Base-by-base conservation (phyloP, 2,113 vertebrate species). In the Actenoides lindsayi region DNA sequence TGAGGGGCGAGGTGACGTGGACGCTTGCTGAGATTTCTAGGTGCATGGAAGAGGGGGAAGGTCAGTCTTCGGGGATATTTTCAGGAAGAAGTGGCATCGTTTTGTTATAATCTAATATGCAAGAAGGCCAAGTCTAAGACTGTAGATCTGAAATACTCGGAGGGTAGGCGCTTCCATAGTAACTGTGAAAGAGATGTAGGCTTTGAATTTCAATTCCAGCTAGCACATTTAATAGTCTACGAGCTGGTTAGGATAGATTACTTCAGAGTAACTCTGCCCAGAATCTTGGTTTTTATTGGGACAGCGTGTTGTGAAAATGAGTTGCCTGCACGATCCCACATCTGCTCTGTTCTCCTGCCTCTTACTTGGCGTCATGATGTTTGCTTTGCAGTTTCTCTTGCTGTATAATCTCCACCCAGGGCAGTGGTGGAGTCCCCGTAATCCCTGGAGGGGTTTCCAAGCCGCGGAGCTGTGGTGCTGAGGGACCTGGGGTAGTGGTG, bases 91-190 rank as follows among this genome's bases (percentile, higher is more conserved):
- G 77, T 90, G 62, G 65, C 79, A 87, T 76, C 78, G 79, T 94
- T 82, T 93, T 84, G 39, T 91, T 90, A 16, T 24, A 89, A 93
- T 93, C 89, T 83, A 73, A 78, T 90, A 89, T 95, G 95, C 93
- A 97, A 95, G 74, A 95, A 91, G 89, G 44, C 87, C 77, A 93
- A 89, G 77, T 83, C 93, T 89, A 89, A 95, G 96, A 88, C n/a
- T 96, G 94, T 77, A 87, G 87, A 94, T 93, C 93, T 96, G 94
- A 96, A 97, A 96, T 95, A 92, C 48, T 82, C 83, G 85, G 87
- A 93, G 94, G 95, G 95, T 97, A 95, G 96, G 94, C 87, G 95
- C 96, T 97, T 97, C 96, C 96, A 97, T 97, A 97, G 96, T 97
- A 96, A 97, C 96, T 96, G 96, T 79, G 95, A 93, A 87, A 81